Evolutionary conservation across 2,113 vertebrate species (phyloP), one percentile per base, ranked within the genome.

Genomic region (Seriola rivoliana): DNA sequence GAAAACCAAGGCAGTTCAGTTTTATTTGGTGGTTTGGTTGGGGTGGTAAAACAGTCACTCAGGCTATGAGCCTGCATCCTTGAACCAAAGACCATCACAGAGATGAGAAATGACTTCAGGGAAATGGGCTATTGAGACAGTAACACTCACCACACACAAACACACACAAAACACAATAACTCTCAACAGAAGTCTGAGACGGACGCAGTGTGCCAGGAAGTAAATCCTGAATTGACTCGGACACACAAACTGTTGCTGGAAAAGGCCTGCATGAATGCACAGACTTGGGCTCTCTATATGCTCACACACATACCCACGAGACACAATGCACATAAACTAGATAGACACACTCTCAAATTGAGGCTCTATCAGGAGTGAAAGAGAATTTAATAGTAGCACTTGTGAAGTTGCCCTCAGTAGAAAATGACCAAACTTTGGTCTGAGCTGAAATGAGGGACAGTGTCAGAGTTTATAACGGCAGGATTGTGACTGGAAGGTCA

Each of bases 41-140:
- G 4, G 68, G 84, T 78, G 69, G 66, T 76, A 62, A 74, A 72
- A 66, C 79, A 88, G 50, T n/a, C 71, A 81, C 76, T 86, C n/a
- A 8, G 67, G 36, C 48, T 84, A 81, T 70, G 81, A 86, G 87
- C 23, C 69, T 34, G 78, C 54, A 89, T 82, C 89, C 89, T 90
- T 89, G 82, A 85, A 87, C 72, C 78, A 76, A 75, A 73, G 34
- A 75, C 63, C 58, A 72, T 89, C 81, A 76, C 42, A 50, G 23
- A 81, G 72, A 87, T 89, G 78, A 89, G 62, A 91, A 85, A 91
- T 62, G 36, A 84, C 79, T 80, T 87, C 57, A 29, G 75, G 78
- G 73, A 88, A 88, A 92, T 86, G 58, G 81, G 52, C 72, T 63
- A 71, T 81, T 71, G 84, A 85, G 80, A 81, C 63, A 75, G 76